Base-by-base conservation (phyloP, 1,140 invertebrate genomes). In the Megathymus violae region DNA sequence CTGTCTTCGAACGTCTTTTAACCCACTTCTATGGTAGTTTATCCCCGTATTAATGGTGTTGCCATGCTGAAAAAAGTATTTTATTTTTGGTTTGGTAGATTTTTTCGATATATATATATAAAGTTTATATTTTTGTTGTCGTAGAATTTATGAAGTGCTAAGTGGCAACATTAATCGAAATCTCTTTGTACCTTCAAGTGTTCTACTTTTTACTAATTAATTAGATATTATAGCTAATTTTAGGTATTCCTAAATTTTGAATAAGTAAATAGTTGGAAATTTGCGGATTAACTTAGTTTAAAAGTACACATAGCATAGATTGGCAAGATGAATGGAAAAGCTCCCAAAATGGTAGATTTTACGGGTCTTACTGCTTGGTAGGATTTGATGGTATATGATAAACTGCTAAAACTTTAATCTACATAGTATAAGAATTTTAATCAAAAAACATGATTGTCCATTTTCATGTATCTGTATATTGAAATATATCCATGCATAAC, bases 31-130 rank as follows among this genome's bases (percentile, higher is more conserved):
- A 50, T 67, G 78, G 79, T 88, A 88, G 85, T 64, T 46, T 46
- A 13, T 70, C 65, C 70, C 75, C 62, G 48, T 76, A 59, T 54
- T 64, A 66, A 78, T 75, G 67, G 83, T 85, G 78, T 85, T 85
- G 82, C 83, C 72, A 81, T 82, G 70, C 64, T 52, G 59, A 48
- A 51, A 64, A 46, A 61, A 67, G 34, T 47, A 25, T 62, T 47
- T 47, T 27, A 27, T 25, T 19, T 13, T 7, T 27, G 4, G n/a
- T 31, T 31, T 51, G 15, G 19, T 47, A 47, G 15, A 19, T 47
- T 47, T 47, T 47, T 47, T 13, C 22, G 27, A 27, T 27, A 15
- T 34, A 7, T 51, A n/a, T n/a, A n/a, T n/a, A n/a, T n/a, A n/a
- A 31, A 34, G 1, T n/a, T 7, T 25, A 25, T 11, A 4, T 38